A percentile compares a stretch with the other conserved stretches of the same genome.
These are phyloP conservation scores for Apostichopus japonicus DNA, from an alignment of 35 echinoderm and acorn worm species.

Conservation along the genomic window DNA sequence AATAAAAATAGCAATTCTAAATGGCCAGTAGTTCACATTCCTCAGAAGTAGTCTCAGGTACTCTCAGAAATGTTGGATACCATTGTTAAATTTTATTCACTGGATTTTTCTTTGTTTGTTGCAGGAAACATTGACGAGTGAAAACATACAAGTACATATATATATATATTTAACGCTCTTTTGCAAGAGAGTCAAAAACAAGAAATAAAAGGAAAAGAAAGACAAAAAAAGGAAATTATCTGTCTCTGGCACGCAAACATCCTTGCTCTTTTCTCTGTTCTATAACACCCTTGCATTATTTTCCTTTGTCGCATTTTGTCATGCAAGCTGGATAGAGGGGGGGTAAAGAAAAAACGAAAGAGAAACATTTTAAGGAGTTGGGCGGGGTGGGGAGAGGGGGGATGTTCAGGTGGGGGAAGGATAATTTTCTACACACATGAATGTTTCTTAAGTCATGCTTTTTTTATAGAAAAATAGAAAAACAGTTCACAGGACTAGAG, in stretches of 20 bases:
- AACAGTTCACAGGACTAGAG: too few relatives aligned
- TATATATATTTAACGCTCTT: not conserved
- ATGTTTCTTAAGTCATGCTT: too few relatives aligned
- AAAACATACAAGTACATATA: not conserved
- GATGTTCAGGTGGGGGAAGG: too few relatives aligned
- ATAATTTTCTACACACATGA: too few relatives aligned
- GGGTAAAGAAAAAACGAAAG: too few relatives aligned
- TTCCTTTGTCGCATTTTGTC: not conserved
- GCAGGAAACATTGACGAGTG: not conserved
- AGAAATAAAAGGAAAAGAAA: not conserved
- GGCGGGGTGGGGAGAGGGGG: too few relatives aligned
- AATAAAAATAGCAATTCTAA: too few relatives aligned
- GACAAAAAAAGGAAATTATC: not conserved
- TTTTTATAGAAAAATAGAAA: too few relatives aligned
- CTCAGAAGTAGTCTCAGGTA: too few relatives aligned
- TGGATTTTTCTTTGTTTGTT: not conserved
- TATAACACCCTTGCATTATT: not conserved
- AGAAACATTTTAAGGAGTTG: too few relatives aligned
- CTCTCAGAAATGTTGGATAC: not conserved
- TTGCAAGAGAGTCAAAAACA: too few relatives aligned
- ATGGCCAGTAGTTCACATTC: too few relatives aligned
- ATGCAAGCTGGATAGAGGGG: not conserved
- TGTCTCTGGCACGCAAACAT: slow-evolving; percentile 8
- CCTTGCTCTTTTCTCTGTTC: not conserved
- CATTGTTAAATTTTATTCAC: not conserved